These are phyloP conservation scores for Sebastes schlegelii DNA, from an alignment of 2,113 vertebrate genomes.

Conservation along the genomic window DNA sequence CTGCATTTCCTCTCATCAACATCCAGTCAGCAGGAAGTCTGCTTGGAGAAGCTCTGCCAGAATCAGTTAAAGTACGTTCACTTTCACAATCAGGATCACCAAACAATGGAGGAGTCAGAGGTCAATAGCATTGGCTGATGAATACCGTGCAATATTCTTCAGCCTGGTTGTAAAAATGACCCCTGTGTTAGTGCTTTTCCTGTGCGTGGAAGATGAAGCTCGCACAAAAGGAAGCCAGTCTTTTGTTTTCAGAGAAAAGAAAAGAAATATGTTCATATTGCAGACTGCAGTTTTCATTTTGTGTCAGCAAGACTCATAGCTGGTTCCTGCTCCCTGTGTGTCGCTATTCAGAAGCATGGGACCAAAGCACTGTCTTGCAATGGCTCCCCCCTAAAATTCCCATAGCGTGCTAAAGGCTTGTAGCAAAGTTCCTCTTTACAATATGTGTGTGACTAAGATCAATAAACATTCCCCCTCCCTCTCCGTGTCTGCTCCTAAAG, in stretches of 20 bases:
- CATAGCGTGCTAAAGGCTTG: conserved; percentile 85
- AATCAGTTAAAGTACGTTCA: conserved; percentile 59
- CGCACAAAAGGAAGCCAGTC: conserved; percentile 6
- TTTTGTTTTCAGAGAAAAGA: no score
- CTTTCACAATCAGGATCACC: conserved; percentile 63
- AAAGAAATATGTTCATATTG: background rate
- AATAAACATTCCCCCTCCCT: conserved; percentile 86
- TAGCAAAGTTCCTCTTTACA: conserved; percentile 84
- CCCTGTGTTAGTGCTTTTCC: conserved; percentile 26
- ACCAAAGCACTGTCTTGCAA: conserved; percentile 36
- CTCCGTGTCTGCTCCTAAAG: conserved; percentile 69
- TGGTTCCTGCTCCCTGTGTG: conserved; percentile 17
- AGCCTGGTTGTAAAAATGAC: conserved; percentile 50
- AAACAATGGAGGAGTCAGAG: conserved; percentile 72
- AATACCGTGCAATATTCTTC: conserved; percentile 29
- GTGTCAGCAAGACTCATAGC: background rate
- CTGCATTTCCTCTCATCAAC: conserved; percentile 60
- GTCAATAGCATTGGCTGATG: conserved; percentile 47
- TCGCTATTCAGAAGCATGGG: conserved; percentile 30
- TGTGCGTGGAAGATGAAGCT: conserved; percentile 30
- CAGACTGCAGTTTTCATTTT: background rate
- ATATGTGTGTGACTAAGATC: conserved; percentile 88
- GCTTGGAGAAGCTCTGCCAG: conserved; percentile 44
- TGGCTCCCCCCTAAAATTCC: conserved; percentile 70
- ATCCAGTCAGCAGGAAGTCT: conserved; percentile 71